Conservation (phyloP, 2,888 invertebrate genomes). For the Scaptomyza reducta region DNA sequence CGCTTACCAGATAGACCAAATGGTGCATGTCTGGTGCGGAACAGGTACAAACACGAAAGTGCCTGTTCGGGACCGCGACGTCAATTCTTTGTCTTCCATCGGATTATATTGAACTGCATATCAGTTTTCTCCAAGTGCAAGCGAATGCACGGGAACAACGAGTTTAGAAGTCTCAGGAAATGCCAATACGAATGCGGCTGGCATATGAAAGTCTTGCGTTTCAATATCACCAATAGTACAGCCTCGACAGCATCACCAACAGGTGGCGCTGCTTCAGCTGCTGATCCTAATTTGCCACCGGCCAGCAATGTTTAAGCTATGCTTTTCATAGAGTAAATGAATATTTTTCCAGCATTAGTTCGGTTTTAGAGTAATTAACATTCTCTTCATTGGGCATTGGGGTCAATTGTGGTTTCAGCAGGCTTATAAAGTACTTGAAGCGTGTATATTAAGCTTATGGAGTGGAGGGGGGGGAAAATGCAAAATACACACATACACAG, state of each 20-base stretch:
- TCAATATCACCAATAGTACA: no score
- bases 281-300: no score
- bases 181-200: constrained; percentile 30
- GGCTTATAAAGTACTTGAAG: constrained; percentile 18
- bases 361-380: no score
- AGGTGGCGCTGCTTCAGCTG: no score
- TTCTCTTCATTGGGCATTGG: neutral
- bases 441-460: constrained; percentile 11
- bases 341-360: no score
- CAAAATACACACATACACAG: constrained; percentile 6
- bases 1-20: constrained; percentile 29
- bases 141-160: constrained; percentile 21
- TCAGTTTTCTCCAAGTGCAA: constrained; percentile 38
- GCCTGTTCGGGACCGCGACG: constrained; percentile 31
- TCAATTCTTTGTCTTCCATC: constrained; percentile 47
- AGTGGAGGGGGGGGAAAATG: neutral
- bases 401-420: constrained; percentile 1
- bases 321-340: no score
- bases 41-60: constrained; percentile 40
- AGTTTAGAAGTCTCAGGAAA: constrained; percentile 13
- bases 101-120: constrained; percentile 43
- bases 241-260: no score
- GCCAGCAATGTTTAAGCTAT: no score
- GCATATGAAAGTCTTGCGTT: constrained; percentile 40
- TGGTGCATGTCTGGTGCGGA: constrained; percentile 31